Base-by-base conservation (phyloP, 2,888 invertebrate genomes). In the Panorpa germanica region DNA sequence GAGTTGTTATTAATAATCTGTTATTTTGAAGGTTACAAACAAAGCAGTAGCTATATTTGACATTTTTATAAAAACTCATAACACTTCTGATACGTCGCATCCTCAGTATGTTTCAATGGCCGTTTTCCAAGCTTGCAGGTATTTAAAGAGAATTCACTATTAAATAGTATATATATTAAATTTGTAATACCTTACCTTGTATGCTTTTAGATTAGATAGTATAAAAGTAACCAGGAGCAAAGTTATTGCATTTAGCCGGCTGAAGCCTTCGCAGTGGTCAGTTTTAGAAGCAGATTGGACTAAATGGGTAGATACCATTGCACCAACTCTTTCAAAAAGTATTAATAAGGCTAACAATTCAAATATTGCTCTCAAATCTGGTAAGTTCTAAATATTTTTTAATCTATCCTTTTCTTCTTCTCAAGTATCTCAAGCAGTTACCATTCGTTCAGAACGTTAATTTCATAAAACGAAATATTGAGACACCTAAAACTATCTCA, bases 41-140 rank as follows among this genome's bases (percentile, higher is more conserved):
- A 47, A 63, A 6, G 68, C 71, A 2, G 59, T 61, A 21, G 55
- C 55, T 19, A 57, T 72, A 20, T 45, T 70, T 1, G 43, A 55
- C 1, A 51, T 59, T 24, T 72, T 66, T 39, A 57, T 55, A 39
- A 52, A 46, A 19, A 45, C 48, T 17, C 48, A 60, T 32, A 59
- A 58, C 37, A 47, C 55, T 41, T 44, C 60, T 13, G 65, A 72
- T 42, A 43, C 65, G 12, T 55, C 50, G 27, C 61, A 72, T 41
- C 71, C 71, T 0, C 72, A 72, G 39, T 72, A 71, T 50, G 57
- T 62, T 2, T 62, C 67, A 26, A 67, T 68, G 58, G 65, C 71
- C 3, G 65, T 71, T 1, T 65, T 58, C 42, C 64, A 67, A 37
- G 67, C 70, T 14, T 67, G 70, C 49, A 68, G 65, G 61, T 65